phyloP scores from a whole-genome alignment of 2,888 invertebrate species.

The Brenthis daphne region DNA sequence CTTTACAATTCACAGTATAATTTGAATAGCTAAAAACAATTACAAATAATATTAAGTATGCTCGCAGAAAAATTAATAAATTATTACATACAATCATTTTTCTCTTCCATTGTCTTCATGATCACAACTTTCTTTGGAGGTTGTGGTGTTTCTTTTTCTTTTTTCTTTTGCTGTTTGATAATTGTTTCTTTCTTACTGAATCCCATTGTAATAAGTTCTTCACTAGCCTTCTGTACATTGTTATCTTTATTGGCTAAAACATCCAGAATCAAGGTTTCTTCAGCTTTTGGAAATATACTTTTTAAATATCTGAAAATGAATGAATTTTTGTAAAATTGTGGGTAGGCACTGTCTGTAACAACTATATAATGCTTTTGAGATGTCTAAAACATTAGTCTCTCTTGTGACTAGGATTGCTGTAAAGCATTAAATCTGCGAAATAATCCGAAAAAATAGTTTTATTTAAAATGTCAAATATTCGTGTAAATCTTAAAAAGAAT shows the following conservation, averaged over 20 bases:
- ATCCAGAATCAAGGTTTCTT: conserved; percentile 93
- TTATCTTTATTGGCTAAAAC: conserved; percentile 92
- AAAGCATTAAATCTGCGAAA: too few relatives aligned
- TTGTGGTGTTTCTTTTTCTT: conserved; percentile 53
- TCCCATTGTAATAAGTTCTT: conserved; percentile 90
- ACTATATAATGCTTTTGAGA: too few relatives aligned
- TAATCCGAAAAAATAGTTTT: too few relatives aligned
- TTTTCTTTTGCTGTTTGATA: conserved; percentile 54
- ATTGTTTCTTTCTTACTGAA: conserved; percentile 89
- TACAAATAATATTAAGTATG: too few relatives aligned
- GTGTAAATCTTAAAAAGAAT: too few relatives aligned
- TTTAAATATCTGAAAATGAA: conserved; percentile 89
- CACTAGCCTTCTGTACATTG: conserved; percentile 94
- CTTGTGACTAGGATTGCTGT: too few relatives aligned
- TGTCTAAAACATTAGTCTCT: too few relatives aligned
- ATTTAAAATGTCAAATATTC: too few relatives aligned
- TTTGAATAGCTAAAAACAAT: too few relatives aligned
- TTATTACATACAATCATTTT: conserved; percentile 83
- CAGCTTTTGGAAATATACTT: conserved; percentile 94
- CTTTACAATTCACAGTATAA: too few relatives aligned
- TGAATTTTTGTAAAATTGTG: too few relatives aligned
- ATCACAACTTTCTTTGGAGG: conserved; percentile 81
- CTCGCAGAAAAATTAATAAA: not conserved
- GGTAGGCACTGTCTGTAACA: too few relatives aligned
- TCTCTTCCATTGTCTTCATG: conserved; percentile 86